Evolutionary conservation across 1,140 invertebrate genomes (phyloP), one percentile per base, ranked within the genome.

Genomic region (Drosophila orosa): DNA sequence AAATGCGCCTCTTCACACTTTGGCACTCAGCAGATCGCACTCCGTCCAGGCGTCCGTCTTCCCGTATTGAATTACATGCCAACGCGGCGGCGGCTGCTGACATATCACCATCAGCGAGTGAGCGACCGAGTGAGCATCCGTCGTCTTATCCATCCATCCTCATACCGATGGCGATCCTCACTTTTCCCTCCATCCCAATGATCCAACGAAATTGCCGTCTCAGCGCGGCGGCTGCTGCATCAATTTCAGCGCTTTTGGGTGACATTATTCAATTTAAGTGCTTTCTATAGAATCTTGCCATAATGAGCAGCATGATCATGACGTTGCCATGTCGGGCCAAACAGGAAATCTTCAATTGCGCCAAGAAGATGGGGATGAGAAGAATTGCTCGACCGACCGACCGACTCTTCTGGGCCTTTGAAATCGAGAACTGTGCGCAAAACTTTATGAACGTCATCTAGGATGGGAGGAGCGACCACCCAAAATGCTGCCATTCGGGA

Each of bases 231-330:
- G 52, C 31, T 65, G 63, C 25, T 74, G 63, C 74, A 77, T 77
- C 74, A 71, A 77, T 77, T 77, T 77, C 74, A 77, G 50, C 44
- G 75, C 79, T 68, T 83, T 83, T 62, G 71, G 80, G 76, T 83
- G 80, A 83, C 80, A 83, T 83, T 83, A 83, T 83, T 76, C 72
- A 83, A 83, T 83, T 84, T 75, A 84, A 80, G 78, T 67, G 59
- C 33, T 81, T 72, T 81, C 63, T 66, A 40, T 67, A 69, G 59
- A 67, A 68, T 81, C 73, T 50, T 59, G 62, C 48, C 57, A 68
- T 50, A 50, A 69, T 77, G 65, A 77, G 74, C 65, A 56, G 52
- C 73, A 31, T 62, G 57, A 74, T 74, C 73, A 74, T 72, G 67
- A 72, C 47, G 59, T 65, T 75, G 25, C 50, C 27, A 10, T 47